Evolutionary conservation across 2,888 invertebrate species (phyloP), one percentile per base, ranked within the genome.

Genomic region (Ferdinandea cuprea): DNA sequence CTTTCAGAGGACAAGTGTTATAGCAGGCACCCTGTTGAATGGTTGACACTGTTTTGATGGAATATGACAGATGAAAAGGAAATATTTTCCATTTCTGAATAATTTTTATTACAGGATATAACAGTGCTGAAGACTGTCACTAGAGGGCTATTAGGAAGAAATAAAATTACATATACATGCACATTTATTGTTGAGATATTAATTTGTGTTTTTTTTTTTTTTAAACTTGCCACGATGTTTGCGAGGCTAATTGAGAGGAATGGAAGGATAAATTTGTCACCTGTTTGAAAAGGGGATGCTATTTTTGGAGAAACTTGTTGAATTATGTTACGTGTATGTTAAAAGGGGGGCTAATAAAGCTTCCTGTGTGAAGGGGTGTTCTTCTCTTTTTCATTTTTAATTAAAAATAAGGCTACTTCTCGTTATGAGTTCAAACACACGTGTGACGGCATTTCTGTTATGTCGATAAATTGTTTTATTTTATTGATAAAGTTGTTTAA

Each of bases 41-140:
- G 59, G 48, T 66, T 72, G 72, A 66, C 59, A 52, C 44, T 78
- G 65, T 59, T 72, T 52, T 35, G 15, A 78, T 52, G 32, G 15
- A 66, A 78, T 44, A 28, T 59, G 50, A 72, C 40, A 32, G 58
- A 28, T 65, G 63, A 56, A 72, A 50, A 46, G 15, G 46, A 65
- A 19, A 56, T 65, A 25, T 56, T 11, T 11, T 42, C 42, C n/a
- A n/a, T n/a, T 32, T 35, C 17, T 3, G 7, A 40, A 13, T 5
- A 15, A 50, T 42, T 66, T 68, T 56, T 68, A 56, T 68, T 68
- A 48, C 30, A 42, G 42, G 37, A 37, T 32, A 58, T 73, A 72
- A 72, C 28, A 52, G 42, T 44, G 46, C 37, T 56, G 37, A 61
- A 28, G 37, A 73, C 28, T 56, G 46, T 13, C 42, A 28, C 52